Percentiles rank a stretch among this genome's conserved stretches.
phyloP scores from a whole-genome alignment of 2,888 invertebrate genomes.

The Dynastes tityus region DNA sequence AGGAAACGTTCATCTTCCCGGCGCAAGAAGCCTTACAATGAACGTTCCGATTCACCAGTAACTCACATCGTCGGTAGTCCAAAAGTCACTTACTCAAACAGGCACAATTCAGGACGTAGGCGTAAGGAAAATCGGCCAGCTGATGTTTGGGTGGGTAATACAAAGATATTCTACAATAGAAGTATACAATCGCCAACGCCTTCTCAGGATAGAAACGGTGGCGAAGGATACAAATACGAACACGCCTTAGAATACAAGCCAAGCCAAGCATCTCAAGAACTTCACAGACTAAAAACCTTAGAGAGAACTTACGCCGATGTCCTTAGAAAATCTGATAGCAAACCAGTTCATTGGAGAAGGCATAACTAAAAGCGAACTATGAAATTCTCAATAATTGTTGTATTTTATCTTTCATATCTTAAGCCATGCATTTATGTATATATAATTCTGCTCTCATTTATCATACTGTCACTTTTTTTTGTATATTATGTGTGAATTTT shows the following conservation, averaged over 20 bases:
- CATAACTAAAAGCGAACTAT: constrained; percentile 41
- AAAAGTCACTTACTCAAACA: constrained; percentile 76
- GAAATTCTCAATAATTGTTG: constrained; percentile 1
- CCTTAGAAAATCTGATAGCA: constrained; percentile 79
- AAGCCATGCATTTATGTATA: constrained; percentile 11
- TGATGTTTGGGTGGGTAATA: constrained; percentile 80
- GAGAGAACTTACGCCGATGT: constrained; percentile 91
- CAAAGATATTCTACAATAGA: constrained; percentile 77
- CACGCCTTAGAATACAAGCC: constrained; percentile 73
- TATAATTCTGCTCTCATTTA: not conserved
- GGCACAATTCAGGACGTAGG: constrained; percentile 69
- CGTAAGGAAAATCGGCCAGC: constrained; percentile 62
- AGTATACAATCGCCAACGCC: constrained; percentile 74
- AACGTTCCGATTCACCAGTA: constrained; percentile 80
- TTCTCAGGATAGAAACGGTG: constrained; percentile 72
- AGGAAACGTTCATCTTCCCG: constrained; percentile 79
- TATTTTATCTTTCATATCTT: constrained; percentile 10
- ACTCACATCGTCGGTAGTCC: constrained; percentile 76
- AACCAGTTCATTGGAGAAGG: constrained; percentile 55
- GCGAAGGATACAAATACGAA: constrained; percentile 64
- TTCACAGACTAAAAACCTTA: constrained; percentile 85
- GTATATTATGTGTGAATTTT: constrained; percentile 26
- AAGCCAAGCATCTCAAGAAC: constrained; percentile 87
- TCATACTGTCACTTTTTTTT: not conserved
- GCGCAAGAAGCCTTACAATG: constrained; percentile 78